phyloP scores from a whole-genome alignment of 2,888 invertebrate species.

The Gastrophysa polygoni region DNA sequence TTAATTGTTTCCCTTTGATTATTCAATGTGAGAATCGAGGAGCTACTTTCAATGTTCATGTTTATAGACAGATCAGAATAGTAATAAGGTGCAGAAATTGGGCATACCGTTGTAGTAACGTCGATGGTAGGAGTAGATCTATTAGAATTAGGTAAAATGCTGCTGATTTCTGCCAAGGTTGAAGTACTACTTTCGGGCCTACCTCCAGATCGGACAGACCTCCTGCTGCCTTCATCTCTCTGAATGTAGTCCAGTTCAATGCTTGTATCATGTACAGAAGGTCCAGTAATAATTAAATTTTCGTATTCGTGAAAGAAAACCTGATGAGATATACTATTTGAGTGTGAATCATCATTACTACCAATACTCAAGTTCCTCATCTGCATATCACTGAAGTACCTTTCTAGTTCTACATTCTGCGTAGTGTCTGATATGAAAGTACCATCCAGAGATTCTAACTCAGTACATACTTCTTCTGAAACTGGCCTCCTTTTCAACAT shows the following conservation, averaged over 20 bases:
- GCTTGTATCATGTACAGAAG: conserved; percentile 15
- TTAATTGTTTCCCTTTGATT: conserved; percentile 73
- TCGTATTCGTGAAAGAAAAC: conserved; percentile 50
- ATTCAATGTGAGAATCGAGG: conserved; percentile 62
- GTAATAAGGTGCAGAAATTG: conserved; percentile 80
- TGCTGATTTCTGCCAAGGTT: conserved; percentile 49
- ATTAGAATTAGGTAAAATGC: conserved; percentile 47
- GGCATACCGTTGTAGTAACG: conserved; percentile 33
- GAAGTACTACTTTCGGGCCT: conserved; percentile 51
- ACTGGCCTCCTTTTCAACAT: conserved; percentile 72
- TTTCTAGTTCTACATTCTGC: conserved; percentile 69
- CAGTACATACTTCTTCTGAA: conserved; percentile 76
- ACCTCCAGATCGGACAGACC: conserved; percentile 36
- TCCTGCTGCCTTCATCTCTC: conserved; percentile 28
- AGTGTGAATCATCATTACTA: conserved; percentile 26
- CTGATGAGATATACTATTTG: conserved; percentile 13
- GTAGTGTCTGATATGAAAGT: conserved; percentile 61
- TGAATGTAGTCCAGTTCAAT: conserved; percentile 28
- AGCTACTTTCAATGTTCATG: conserved; percentile 43
- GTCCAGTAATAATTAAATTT: conserved; percentile 47
- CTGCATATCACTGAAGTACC: conserved; percentile 70
- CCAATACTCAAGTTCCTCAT: conserved; percentile 57
- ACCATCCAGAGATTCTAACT: conserved; percentile 65
- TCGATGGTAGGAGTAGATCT: conserved; percentile 49
- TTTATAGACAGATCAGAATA: conserved; percentile 75